A percentile compares a stretch with the other conserved stretches of the same genome.
phyloP scores from a whole-genome alignment of 2,797 vertebrate genomes.

The Crax fasciolata region DNA sequence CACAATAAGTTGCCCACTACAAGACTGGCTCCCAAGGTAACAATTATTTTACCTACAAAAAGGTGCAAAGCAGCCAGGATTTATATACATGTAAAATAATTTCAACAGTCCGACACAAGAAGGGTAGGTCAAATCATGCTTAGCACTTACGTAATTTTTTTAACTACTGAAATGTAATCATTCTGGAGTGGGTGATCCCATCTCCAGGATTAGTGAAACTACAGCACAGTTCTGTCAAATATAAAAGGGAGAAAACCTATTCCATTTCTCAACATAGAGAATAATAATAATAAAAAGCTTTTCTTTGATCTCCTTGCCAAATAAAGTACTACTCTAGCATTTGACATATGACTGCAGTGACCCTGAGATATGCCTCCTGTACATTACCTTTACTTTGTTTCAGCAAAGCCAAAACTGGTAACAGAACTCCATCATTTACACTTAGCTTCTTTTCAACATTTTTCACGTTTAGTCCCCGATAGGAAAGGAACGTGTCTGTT shows the following conservation, averaged over 20 bases:
- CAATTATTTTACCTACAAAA: conserved; percentile 34
- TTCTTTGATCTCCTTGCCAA: conserved; percentile 77
- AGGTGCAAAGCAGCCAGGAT: conserved; percentile 46
- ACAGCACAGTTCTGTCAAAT: conserved; percentile 40
- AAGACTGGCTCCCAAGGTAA: conserved; percentile 40
- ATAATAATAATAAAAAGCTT: conserved; percentile 66
- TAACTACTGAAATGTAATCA: conserved; percentile 71
- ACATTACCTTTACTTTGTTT: conserved; percentile 72
- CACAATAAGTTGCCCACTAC: conserved; percentile 23
- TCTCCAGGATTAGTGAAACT: conserved; percentile 52
- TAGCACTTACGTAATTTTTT: conserved; percentile 71
- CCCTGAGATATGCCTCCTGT: conserved; percentile 64
- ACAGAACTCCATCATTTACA: conserved; percentile 77
- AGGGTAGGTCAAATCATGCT: conserved; percentile 67
- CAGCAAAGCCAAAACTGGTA: conserved; percentile 69
- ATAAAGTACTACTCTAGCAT: conserved; percentile 64
- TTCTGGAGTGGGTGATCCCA: conserved; percentile 72
- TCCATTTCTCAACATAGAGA: conserved; percentile 22
- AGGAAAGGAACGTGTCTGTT: conserved; percentile 71
- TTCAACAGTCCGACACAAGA: conserved; percentile 61
- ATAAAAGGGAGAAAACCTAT: conserved; percentile 36
- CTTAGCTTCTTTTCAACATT: conserved; percentile 64
- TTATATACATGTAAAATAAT: conserved; percentile 48
- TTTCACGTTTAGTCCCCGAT: conserved; percentile 68
- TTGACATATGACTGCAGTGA: conserved; percentile 75